phyloP scores from a whole-genome alignment of 35 echinoderm and acorn worm species.

The Holothuria glaberrima region DNA sequence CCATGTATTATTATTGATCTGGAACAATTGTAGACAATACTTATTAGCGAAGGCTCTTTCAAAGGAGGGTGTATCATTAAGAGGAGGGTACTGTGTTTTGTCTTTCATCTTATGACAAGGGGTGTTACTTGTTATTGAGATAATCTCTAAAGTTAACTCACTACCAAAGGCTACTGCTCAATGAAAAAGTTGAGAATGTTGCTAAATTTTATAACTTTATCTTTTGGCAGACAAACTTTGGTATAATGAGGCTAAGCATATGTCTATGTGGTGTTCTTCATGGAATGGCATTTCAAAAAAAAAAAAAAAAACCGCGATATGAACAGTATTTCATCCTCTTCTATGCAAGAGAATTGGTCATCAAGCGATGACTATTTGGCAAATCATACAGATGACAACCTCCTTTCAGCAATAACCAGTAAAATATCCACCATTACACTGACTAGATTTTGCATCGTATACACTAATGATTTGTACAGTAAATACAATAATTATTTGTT shows the following conservation, averaged over 20 bases:
- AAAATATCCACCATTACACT: background rate
- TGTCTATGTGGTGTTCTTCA: background rate
- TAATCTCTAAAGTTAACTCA: too few species aligned
- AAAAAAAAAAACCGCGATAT: background rate
- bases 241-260: background rate
- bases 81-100: background rate
- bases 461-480: background rate
- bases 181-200: background rate
- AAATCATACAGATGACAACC: background rate
- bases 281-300: too few species aligned
- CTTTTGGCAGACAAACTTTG: background rate
- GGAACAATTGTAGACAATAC: background rate
- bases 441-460: background rate
- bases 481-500: too few species aligned
- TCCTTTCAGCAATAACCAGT: background rate
- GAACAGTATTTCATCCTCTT: slow-evolving; percentile 1
- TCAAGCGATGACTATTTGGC: background rate
- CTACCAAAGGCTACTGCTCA: background rate
- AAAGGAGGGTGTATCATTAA: background rate
- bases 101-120: background rate
- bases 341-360: background rate
- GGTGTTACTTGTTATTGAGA: background rate
- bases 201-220: background rate
- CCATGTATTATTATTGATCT: background rate
- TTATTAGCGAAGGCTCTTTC: background rate